Base-by-base conservation (phyloP, 2,888 invertebrate genomes). In the Phania funesta region DNA sequence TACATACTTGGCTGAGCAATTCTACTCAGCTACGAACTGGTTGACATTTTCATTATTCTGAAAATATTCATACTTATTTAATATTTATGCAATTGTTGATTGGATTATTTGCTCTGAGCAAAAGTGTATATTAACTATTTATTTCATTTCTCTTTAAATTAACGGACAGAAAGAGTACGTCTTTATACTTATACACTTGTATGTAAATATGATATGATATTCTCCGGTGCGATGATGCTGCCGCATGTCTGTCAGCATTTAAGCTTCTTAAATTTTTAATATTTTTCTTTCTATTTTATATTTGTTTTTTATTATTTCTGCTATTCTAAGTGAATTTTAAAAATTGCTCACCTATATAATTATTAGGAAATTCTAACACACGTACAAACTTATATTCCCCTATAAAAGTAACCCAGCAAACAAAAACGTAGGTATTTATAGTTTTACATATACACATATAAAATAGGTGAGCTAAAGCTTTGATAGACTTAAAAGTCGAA, bases 41-140 rank as follows among this genome's bases (percentile, higher is more conserved):
- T 87, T 88, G 88, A 89, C 87, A 88, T 87, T 87, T 89, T 87
- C 86, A 87, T 87, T 67, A 86, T 87, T 77, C 74, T 79, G 74
- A 71, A 85, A 85, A 86, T 87, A 87, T 87, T 87, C 87, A 87
- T 87, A 87, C 82, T 29, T 86, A 87, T 87, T 87, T 81, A 62
- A 68, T 80, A 78, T 81, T 81, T 77, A 82, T 82, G 74, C 64
- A 77, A 26, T 82, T 78, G 77, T 56, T 83, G 75, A 75, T 58
- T 44, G 52, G 29, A 79, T 54, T 71, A 62, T 58, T 60, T 76
- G 50, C 24, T 41, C 26, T 11, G 7, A 64, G 20, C 32, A 65
- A 52, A 73, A 56, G 16, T 46, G 58, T 71, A 11, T 76, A 29
- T 9, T 18, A 60, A 68, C 67, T 67, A 29, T 67, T 54, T 44